Evolutionary conservation across 2,113 vertebrate genomes (phyloP).

Genomic region (Grantiella picta): DNA sequence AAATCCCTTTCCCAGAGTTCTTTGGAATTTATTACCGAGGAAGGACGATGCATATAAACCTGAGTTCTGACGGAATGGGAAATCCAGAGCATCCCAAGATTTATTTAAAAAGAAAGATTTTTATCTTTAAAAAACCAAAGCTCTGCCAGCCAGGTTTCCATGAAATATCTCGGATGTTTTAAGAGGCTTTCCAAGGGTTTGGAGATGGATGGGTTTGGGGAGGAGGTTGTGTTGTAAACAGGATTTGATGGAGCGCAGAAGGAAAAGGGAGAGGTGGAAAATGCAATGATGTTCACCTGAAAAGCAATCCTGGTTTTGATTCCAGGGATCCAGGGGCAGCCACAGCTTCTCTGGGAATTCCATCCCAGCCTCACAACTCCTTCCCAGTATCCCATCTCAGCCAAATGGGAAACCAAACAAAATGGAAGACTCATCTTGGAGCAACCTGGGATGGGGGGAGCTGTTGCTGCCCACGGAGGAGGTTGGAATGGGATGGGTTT

Average conservation of each 20-base stretch:
- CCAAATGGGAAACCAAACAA: background rate
- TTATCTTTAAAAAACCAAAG: no score
- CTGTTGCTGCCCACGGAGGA: background rate
- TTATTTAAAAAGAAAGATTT: no score
- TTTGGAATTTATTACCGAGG: background rate
- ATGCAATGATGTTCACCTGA: no score
- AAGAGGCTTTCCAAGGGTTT: background rate
- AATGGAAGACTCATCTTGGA: background rate
- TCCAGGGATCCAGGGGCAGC: no score
- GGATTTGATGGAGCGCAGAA: no score
- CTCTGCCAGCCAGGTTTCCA: background rate
- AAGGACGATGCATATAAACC: background rate
- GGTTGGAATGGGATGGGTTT: background rate
- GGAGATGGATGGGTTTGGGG: background rate
- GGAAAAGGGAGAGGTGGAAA: no score
- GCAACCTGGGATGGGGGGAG: accelerated
- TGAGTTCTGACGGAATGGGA: accelerated
- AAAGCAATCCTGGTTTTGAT: no score
- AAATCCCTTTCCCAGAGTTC: background rate
- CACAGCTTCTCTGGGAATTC: no score
- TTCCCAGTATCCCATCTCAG: no score
- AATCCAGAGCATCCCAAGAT: background rate
- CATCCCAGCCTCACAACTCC: no score
- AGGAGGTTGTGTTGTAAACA: background rate
- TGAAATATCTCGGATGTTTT: background rate